These are phyloP conservation scores for Alexandromys fortis DNA, from an alignment of 2,113 vertebrate species.

Conservation along the genomic window DNA sequence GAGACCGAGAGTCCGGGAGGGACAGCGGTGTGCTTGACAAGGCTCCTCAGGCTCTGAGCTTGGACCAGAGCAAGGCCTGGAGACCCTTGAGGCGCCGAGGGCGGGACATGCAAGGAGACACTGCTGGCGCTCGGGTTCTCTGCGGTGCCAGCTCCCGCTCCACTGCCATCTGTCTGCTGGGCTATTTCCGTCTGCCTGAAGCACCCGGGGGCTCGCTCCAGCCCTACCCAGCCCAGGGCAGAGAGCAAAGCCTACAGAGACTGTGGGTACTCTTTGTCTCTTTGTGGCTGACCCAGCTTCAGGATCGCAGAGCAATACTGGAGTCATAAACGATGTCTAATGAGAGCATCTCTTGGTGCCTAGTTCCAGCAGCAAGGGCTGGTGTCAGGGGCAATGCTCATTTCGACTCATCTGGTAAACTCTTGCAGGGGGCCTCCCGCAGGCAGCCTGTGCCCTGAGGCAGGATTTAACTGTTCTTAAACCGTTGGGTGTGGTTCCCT, in stretches of 20 bases:
- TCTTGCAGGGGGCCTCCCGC: not conserved
- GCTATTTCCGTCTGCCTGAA: not conserved
- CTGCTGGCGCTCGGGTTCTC: not conserved
- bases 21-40: not conserved
- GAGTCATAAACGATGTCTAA: not conserved
- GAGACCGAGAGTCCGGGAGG: not conserved
- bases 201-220: not conserved
- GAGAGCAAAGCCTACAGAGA: not conserved
- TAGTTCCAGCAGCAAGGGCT: not conserved
- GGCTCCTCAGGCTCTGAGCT: not conserved
- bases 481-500: not conserved
- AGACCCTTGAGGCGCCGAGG: not conserved
- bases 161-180: not conserved
- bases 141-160: not conserved
- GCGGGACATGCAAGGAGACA: not conserved
- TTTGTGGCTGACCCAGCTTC: not conserved
- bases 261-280: not conserved
- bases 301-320: not conserved
- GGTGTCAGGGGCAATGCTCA: not conserved
- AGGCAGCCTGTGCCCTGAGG: not conserved
- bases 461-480: too few relatives aligned
- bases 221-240: not conserved
- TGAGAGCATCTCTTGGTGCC: fast-evolving
- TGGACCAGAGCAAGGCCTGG: not conserved
- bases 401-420: not conserved